Evolutionary conservation across 2,797 vertebrate genomes (phyloP), one percentile per base, ranked within the genome.

Genomic region (Gallinago solitaria): DNA sequence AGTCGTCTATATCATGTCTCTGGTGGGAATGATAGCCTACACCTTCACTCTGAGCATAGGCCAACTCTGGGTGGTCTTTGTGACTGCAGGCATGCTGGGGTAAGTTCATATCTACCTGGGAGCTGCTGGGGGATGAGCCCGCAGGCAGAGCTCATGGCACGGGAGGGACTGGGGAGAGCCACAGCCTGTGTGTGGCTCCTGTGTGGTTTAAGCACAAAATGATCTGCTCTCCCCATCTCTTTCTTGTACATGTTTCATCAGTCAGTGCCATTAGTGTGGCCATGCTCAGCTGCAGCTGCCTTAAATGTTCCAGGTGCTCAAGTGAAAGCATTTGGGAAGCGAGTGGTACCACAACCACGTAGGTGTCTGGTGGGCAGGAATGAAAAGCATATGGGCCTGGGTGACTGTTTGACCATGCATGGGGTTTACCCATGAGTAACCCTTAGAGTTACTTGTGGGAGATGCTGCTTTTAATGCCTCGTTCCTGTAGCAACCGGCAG

Each of bases 61-160:
- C 39, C 90, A 98, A 92, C 97, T 99, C 64, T 99, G 99, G 99
- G 91, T 99, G 33, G 99, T 99, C 89, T 99, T 99, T 90, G 14
- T 99, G 96, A 99, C 99, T 4, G 98, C 98, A 47, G 99, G 98
- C 33, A 12, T 82, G 5, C 92, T 99, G 92, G 99, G 99, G 99
- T 99, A 98, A 97, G 99, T 98, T 79, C 41, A 79, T 16, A 18
- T 79, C 1, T 5, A 7, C 2, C 0, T 23, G 12, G 50, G 53
- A 60, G 17, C 48, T 94, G 37, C 20, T 67, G 33, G 28, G 16
- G 65, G 37, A 17, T 78, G 39, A 56, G 60, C 43, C 53, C 41
- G 21, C 43, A 87, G 25, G 17, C 43, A 79, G n/a, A 92, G n/a
- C 13, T 73, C 15, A 8, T 41, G 63, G 28, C 3, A 4, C 16